phyloP scores from a whole-genome alignment of 2,797 vertebrate species.

The Cichlasoma orientale region DNA sequence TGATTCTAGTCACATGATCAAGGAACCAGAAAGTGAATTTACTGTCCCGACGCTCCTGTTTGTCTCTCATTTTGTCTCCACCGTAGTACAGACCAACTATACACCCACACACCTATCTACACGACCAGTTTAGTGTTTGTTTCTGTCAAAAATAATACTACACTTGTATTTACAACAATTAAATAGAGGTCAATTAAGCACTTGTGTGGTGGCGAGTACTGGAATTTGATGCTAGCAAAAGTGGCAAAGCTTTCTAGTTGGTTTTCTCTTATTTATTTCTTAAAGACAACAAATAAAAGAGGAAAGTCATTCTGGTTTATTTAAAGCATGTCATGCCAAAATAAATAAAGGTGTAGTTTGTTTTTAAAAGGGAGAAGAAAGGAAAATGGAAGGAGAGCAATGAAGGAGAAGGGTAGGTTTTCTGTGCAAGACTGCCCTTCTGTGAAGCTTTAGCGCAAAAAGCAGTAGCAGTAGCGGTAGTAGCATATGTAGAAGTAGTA shows the following conservation, averaged over 20 bases:
- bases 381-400: slow-evolving; percentile 12
- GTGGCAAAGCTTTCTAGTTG: slow-evolving; percentile 76
- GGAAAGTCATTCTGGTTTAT: slow-evolving; percentile 72
- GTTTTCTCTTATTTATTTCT: slow-evolving; percentile 35
- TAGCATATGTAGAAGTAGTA: slow-evolving; percentile 71
- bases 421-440: slow-evolving; percentile 74
- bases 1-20: slow-evolving; percentile 27
- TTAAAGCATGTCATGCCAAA: slow-evolving; percentile 82
- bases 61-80: slow-evolving; percentile 78
- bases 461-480: slow-evolving; percentile 64
- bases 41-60: slow-evolving; percentile 70
- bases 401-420: slow-evolving; percentile 30
- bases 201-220: slow-evolving; percentile 81
- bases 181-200: slow-evolving; percentile 91
- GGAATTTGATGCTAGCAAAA: slow-evolving; percentile 70
- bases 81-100: slow-evolving; percentile 80
- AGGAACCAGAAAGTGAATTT: slow-evolving; percentile 57
- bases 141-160: slow-evolving; percentile 87
- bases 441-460: slow-evolving; percentile 69
- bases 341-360: slow-evolving; percentile 85
- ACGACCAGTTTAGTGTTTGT: slow-evolving; percentile 82
- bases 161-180: slow-evolving; percentile 94
- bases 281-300: slow-evolving; percentile 42
- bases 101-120: slow-evolving; percentile 88
- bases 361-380: background rate